Percentiles rank a stretch among this genome's conserved stretches.
Evolutionary conservation across 1,140 invertebrate species (phyloP).

Genomic region (Drosophila burlai): DNA sequence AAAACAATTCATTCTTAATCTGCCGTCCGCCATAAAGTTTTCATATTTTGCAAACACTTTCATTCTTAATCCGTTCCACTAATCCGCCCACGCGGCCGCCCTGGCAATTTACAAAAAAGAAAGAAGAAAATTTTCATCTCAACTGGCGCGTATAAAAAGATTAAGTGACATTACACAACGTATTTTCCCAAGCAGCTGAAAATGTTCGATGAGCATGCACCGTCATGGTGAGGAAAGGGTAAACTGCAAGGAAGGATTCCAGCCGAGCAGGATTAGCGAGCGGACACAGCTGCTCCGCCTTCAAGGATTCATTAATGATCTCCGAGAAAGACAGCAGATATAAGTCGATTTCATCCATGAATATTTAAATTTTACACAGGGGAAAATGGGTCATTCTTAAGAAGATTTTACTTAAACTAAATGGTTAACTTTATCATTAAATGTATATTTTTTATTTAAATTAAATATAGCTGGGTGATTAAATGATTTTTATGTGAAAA

Average conservation of each 20-base stretch:
- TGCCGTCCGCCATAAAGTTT: slow-evolving; percentile 56
- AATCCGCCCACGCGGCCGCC: slow-evolving; percentile 53
- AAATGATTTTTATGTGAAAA: no score
- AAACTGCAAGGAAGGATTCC: slow-evolving; percentile 26
- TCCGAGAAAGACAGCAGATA: slow-evolving; percentile 1
- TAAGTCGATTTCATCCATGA: neutral
- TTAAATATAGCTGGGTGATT: no score
- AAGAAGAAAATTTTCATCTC: slow-evolving; percentile 22
- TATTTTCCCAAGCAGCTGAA: slow-evolving; percentile 78
- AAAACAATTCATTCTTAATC: slow-evolving; percentile 83
- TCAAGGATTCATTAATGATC: slow-evolving; percentile 48
- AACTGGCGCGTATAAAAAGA: slow-evolving; percentile 65
- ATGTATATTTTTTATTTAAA: neutral
- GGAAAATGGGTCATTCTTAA: neutral
- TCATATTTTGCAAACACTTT: slow-evolving; percentile 78
- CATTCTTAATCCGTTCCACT: slow-evolving; percentile 78
- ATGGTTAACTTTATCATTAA: no score
- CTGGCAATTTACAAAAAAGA: slow-evolving; percentile 34
- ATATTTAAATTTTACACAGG: neutral
- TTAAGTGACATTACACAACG: slow-evolving; percentile 68
- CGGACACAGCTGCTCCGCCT: slow-evolving; percentile 29
- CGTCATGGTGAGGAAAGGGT: slow-evolving; percentile 36
- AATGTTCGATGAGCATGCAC: slow-evolving; percentile 31
- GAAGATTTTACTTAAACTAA: no score
- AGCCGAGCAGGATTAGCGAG: slow-evolving; percentile 23